Base-by-base conservation (phyloP, 2,888 invertebrate species). In the Apodemia mormo region DNA sequence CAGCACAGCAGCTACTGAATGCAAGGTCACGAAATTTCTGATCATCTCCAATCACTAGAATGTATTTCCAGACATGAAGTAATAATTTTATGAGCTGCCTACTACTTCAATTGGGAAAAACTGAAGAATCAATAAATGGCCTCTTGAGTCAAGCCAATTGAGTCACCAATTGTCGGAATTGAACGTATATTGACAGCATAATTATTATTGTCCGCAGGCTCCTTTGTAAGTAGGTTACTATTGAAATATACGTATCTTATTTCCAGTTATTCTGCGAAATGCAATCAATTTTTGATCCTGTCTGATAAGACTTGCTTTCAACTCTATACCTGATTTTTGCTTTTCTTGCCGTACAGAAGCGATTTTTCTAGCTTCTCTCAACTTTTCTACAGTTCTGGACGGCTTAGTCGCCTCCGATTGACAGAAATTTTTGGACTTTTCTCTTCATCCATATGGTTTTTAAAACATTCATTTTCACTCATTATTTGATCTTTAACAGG, bases 261-360 rank as follows among this genome's bases (percentile, higher is more conserved):
- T 58, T 7, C 9, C 58, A 58, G 58, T 58, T 58, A 58, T 58
- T 7, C 58, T 58, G 58, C 58, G 58, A 58, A 58, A n/a, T 29
- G 58, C 58, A 58, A 58, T 58, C 58, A 10, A 58, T 10, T 58
- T n/a, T n/a, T 33, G 33, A 33, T 33, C 33, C 33, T 33, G 33
- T 33, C 33, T 4, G 4, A 33, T 33, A 4, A 33, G 33, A 33
- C 4, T 33, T 33, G 33, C 4, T 33, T 33, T 33, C 33, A 33
- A 33, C 33, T 33, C 33, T 33, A 4, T 33, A 33, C 33, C 33
- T 33, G 33, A 33, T 4, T 3, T 33, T 33, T 33, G 33, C 2
- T 33, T 33, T 33, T 33, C 3, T 3, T 33, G 33, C 3, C 2
- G 2, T 2, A 3, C 33, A 33, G 33, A 2, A 3, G 33, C 33